Conservation (phyloP, 2,888 invertebrate genomes). For the Listrodromus nycthemerus region DNA sequence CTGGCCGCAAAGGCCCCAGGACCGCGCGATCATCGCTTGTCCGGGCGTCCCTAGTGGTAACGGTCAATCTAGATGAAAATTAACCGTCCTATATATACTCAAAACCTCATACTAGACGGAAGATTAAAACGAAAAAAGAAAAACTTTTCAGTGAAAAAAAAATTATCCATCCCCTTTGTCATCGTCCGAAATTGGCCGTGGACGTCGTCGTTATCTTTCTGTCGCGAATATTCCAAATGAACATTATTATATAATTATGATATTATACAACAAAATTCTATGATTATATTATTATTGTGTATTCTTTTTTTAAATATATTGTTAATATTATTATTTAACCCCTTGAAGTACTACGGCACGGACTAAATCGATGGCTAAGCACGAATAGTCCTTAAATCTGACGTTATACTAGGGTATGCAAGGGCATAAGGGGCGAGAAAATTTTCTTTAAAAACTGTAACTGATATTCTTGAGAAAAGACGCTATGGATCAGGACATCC, state of each 20-base stretch:
- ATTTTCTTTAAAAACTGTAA: too few relatives aligned
- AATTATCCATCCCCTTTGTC: not conserved
- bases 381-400: too few relatives aligned
- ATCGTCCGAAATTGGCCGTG: not conserved
- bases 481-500: not conserved
- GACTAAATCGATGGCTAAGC: not conserved
- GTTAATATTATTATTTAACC: too few relatives aligned
- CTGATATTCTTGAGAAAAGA: not conserved
- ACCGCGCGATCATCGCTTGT: conserved; percentile 3
- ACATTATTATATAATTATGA: too few relatives aligned
- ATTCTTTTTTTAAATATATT: too few relatives aligned
- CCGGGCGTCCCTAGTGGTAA: conserved; percentile 9
- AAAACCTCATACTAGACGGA: not conserved
- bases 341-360: not conserved
- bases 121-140: conserved; percentile 6
- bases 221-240: not conserved
- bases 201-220: not conserved
- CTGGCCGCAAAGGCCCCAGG: not conserved
- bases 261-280: too few relatives aligned
- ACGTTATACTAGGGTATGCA: too few relatives aligned
- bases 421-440: too few relatives aligned
- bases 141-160: not conserved
- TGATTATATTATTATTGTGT: not conserved
- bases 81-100: not conserved
- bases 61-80: conserved; percentile 44